Evolutionary conservation across 2,888 invertebrate genomes (phyloP).

Genomic region (Chalcis sispes): DNA sequence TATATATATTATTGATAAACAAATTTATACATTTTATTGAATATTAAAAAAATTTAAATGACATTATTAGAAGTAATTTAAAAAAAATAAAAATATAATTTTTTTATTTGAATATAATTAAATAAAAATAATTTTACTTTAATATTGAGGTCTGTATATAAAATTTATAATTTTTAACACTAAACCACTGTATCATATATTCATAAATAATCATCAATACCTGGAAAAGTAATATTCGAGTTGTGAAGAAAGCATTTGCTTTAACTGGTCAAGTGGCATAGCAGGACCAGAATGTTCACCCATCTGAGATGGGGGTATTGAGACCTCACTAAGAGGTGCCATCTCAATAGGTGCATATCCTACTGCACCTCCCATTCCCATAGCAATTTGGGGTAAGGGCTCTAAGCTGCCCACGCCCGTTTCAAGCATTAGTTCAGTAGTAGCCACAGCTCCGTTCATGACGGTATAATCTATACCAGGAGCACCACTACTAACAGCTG

Average conservation of each 20-base stretch:
- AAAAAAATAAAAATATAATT: too few species aligned
- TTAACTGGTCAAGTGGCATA: conserved; percentile 85
- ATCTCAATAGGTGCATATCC: conserved; percentile 72
- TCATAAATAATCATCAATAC: too few species aligned
- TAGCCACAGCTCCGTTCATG: conserved; percentile 73
- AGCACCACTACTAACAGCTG: conserved; percentile 68
- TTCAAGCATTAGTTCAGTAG: conserved; percentile 73
- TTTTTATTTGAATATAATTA: too few species aligned
- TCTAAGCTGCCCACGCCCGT: conserved; percentile 71
- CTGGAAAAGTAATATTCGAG: conserved; percentile 94
- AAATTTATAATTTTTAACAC: too few species aligned
- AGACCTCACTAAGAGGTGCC: conserved; percentile 73
- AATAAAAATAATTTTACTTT: background rate
- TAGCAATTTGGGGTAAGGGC: conserved; percentile 70
- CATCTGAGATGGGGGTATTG: conserved; percentile 73
- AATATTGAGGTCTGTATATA: too few species aligned
- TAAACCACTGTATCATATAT: too few species aligned
- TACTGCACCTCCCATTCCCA: conserved; percentile 74
- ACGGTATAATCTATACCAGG: conserved; percentile 75
- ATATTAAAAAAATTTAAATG: too few species aligned
- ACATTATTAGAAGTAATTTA: too few species aligned
- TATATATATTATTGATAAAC: too few species aligned
- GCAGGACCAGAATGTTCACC: conserved; percentile 69
- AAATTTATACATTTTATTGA: too few species aligned
- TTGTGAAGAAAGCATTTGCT: conserved; percentile 87